These are phyloP conservation scores for Lethocerus indicus DNA, from an alignment of 1,140 invertebrate species.

Conservation along the genomic window DNA sequence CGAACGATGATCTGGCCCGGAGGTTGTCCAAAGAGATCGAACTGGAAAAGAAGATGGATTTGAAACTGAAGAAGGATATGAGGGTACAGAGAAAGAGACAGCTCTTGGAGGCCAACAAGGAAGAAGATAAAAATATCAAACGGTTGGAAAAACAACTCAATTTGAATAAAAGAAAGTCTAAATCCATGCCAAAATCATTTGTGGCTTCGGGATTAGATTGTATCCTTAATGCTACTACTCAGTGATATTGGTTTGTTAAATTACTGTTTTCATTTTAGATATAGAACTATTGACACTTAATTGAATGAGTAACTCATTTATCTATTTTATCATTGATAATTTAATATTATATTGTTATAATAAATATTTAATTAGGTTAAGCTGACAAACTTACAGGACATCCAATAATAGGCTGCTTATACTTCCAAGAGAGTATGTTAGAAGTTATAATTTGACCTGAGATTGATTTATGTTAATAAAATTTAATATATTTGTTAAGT, in stretches of 20 bases:
- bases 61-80: conserved; percentile 33
- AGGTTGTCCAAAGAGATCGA: too few species aligned
- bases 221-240: too few species aligned
- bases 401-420: not conserved
- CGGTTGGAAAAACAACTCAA: conserved; percentile 69
- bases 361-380: not conserved
- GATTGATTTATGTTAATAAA: too few species aligned
- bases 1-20: too few species aligned
- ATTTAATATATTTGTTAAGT: too few species aligned
- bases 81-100: conserved; percentile 39
- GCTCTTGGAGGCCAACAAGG: conserved; percentile 47
- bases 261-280: not conserved
- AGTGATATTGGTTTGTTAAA: too few species aligned
- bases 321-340: not conserved
- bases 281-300: not conserved
- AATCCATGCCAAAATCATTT: conserved; percentile 61
- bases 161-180: conserved; percentile 58
- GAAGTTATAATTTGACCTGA: too few species aligned
- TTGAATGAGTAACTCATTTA: not conserved
- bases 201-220: conserved; percentile 69
- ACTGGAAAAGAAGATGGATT: too few species aligned
- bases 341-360: not conserved
- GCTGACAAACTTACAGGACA: not conserved
- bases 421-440: too few species aligned
- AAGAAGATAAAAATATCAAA: conserved; percentile 64